Base-by-base conservation (phyloP, 2,888 invertebrate species). In the Ypsolopha scabrella region DNA sequence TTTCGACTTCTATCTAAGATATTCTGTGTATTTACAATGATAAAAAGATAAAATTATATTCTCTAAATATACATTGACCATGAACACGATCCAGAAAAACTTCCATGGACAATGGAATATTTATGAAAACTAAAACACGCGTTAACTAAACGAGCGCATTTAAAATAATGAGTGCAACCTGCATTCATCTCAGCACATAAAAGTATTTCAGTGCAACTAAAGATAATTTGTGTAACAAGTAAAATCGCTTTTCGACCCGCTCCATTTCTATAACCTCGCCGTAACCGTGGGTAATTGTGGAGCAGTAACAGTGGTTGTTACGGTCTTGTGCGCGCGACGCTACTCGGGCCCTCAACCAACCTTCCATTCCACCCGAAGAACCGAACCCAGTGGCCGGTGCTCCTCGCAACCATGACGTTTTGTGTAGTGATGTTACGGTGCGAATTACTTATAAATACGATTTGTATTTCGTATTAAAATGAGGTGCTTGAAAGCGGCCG, bases 401-500 rank as follows among this genome's bases (percentile, higher is more conserved):
- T 43, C 38, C n/a, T n/a, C n/a, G 43, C 13, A 11, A 43, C 43
- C 13, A 43, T 43, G 43, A 24, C 24, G 72, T 74, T 72, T 69
- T 66, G 74, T 79, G 72, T 66, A 24, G 24, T 24, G 24, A 24
- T 24, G 43, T 72, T 63, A 73, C 55, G 53, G 43, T 14, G 75
- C 72, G 72, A 70, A 75, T 72, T 70, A 63, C 60, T 65, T 65
- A 69, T 65, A 66, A 68, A 69, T 64, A 67, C 60, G 68, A 58
- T 67, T 73, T 70, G 68, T 64, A 60, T 62, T 65, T 66, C 67
- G 68, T 72, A 73, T 70, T 75, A 77, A 72, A 78, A 86, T 86
- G 85, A 81, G 83, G 81, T 85, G 85, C 66, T 80, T 86, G 72
- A 82, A 78, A 79, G 75, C 76, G 59, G 83, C 86, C 55, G 78